phyloP scores from a whole-genome alignment of 2,113 vertebrate species.

The Poicephalus meyeri region DNA sequence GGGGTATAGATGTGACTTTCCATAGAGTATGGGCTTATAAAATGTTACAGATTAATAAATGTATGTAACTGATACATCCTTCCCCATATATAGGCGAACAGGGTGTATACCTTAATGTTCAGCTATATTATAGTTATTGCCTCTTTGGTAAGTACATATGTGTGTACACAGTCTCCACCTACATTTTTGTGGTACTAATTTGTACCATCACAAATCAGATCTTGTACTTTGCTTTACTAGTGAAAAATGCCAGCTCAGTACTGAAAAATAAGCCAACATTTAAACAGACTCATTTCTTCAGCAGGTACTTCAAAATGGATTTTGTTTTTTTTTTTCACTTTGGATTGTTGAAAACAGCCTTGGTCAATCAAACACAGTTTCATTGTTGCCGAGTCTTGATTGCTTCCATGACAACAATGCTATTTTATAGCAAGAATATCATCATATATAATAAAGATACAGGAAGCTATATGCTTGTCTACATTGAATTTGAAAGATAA shows the following conservation, averaged over 20 bases:
- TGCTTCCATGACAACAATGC: slow-evolving; percentile 78
- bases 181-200: background rate
- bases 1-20: background rate
- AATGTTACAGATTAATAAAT: background rate
- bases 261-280: background rate
- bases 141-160: background rate
- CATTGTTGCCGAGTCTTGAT: slow-evolving; percentile 56
- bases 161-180: background rate
- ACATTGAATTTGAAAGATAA: slow-evolving; percentile 50
- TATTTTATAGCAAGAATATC: slow-evolving; percentile 59
- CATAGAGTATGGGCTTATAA: background rate
- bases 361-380: slow-evolving; percentile 62
- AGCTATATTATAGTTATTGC: background rate
- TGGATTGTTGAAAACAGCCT: slow-evolving; percentile 39
- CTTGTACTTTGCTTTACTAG: background rate
- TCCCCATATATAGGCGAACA: background rate
- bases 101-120: background rate
- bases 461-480: slow-evolving; percentile 52
- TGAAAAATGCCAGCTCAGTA: background rate
- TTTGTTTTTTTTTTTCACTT: background rate
- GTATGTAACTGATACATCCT: background rate
- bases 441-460: slow-evolving; percentile 70
- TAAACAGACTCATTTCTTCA: background rate
- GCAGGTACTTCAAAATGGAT: background rate
- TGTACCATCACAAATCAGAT: background rate